Evolutionary conservation across 2,113 vertebrate species (phyloP).

Genomic region (Oncorhynchus gorbuscha): DNA sequence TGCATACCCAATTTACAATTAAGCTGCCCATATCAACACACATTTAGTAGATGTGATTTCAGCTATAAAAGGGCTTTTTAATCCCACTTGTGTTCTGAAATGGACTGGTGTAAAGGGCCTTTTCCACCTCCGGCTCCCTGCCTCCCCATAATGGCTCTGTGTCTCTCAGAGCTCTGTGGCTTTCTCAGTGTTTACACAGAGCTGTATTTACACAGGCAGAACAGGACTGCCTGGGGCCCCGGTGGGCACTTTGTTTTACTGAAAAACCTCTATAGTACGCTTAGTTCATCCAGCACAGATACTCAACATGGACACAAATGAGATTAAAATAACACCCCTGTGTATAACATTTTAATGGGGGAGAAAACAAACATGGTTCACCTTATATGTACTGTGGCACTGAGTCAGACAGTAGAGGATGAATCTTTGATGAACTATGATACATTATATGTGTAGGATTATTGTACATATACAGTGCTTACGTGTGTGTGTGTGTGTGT

Average conservation of each 20-base stretch:
- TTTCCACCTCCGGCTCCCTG: constrained; percentile 16
- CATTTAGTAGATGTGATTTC: constrained; percentile 20
- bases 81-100: constrained; percentile 53
- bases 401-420: too few species aligned
- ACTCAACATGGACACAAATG: not conserved
- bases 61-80: constrained; percentile 44
- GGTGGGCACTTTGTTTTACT: constrained; percentile 3
- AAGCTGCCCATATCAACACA: constrained; percentile 43
- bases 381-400: too few species aligned
- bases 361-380: not conserved
- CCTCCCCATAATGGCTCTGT: constrained; percentile 14
- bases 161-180: constrained; percentile 17
- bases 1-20: constrained; percentile 34
- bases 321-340: not conserved
- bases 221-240: constrained; percentile 7
- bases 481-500: too few species aligned
- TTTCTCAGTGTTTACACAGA: constrained; percentile 39
- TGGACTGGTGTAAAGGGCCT: constrained; percentile 4
- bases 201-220: constrained; percentile 29
- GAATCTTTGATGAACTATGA: too few species aligned
- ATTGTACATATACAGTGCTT: too few species aligned
- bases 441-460: too few species aligned
- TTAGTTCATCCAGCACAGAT: not conserved
- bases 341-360: not conserved
- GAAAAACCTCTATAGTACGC: not conserved